These are phyloP conservation scores for Syngnathus scovelli DNA, from an alignment of 2,113 vertebrate genomes.

Conservation along the genomic window DNA sequence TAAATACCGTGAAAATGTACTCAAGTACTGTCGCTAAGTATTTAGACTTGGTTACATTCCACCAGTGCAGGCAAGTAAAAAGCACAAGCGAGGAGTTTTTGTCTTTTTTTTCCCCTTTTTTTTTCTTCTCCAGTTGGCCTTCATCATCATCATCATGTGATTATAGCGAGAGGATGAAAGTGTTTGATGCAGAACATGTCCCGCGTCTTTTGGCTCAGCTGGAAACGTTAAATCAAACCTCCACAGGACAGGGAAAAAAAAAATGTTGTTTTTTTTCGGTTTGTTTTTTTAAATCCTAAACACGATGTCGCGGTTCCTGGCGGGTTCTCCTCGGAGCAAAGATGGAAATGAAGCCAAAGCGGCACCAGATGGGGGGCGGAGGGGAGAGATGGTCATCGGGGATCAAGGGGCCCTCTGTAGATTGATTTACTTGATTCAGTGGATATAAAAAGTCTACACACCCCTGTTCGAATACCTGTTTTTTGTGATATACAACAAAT, in stretches of 20 bases:
- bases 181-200: slow-evolving; percentile 14
- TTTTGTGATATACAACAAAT: no score
- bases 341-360: neutral
- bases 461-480: neutral
- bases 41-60: neutral
- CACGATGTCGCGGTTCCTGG: neutral
- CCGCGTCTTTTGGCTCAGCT: slow-evolving; percentile 1
- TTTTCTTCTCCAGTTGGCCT: neutral
- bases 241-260: neutral
- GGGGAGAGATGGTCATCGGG: neutral
- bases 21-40: neutral
- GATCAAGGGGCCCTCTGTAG: neutral
- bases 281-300: neutral
- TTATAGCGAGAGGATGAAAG: slow-evolving; percentile 3
- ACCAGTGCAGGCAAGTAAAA: neutral
- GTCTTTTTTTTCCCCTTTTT: neutral
- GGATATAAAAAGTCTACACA: neutral
- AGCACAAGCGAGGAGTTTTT: neutral
- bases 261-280: neutral
- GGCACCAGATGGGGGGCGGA: neutral
- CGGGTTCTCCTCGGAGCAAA: neutral
- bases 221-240: slow-evolving; percentile 2
- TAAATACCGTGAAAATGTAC: no score
- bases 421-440: no score
- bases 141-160: neutral